phyloP scores from a whole-genome alignment of 2,797 vertebrate genomes.

The Tympanoctomys barrerae region DNA sequence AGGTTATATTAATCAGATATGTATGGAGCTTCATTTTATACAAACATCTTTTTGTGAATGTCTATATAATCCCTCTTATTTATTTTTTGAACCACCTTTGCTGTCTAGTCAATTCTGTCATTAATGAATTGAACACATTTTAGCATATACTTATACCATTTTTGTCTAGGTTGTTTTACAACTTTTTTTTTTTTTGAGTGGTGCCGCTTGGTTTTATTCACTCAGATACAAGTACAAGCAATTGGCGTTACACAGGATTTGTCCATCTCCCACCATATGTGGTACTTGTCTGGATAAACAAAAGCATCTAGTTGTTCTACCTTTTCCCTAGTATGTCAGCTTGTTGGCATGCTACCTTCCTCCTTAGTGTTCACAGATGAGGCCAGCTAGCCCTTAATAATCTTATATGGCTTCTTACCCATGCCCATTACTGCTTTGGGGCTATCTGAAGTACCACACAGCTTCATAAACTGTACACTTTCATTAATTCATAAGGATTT shows the following conservation, averaged over 20 bases:
- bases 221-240: background rate
- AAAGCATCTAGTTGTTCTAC: too few species aligned
- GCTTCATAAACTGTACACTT: background rate
- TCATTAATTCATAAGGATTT: background rate
- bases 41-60: background rate
- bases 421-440: background rate
- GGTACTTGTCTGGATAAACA: too few species aligned
- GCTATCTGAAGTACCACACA: background rate
- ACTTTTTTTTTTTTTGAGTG: background rate
- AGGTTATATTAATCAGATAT: background rate
- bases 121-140: constrained; percentile 20
- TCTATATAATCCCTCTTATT: background rate
- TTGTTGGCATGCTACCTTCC: too few species aligned
- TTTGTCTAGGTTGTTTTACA: background rate
- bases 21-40: background rate
- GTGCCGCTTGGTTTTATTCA: background rate
- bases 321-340: too few species aligned
- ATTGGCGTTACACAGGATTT: too few species aligned
- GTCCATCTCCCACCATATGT: too few species aligned
- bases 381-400: too few species aligned
- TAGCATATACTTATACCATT: background rate
- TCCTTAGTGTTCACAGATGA: too few species aligned
- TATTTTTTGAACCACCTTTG: background rate
- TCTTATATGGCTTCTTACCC: too few species aligned
- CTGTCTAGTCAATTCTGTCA: background rate